phyloP scores from a whole-genome alignment of 2,797 vertebrate species.

The Cynodonichthys magdalenae region DNA sequence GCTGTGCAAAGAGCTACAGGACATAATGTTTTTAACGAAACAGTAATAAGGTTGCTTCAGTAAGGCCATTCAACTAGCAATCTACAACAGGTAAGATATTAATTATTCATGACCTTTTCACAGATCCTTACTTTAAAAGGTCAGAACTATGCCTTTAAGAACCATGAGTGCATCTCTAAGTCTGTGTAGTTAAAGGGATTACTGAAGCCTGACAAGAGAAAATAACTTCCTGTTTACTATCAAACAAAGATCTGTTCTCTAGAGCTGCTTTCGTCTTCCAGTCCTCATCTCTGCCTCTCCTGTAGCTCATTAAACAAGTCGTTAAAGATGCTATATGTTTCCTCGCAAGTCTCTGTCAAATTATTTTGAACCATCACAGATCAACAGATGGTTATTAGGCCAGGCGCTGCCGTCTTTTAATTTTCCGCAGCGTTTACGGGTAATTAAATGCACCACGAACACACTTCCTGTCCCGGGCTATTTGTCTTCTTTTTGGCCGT shows the following conservation, averaged over 20 bases:
- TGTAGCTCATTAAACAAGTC: slow-evolving; percentile 26
- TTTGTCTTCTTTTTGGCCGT: slow-evolving; percentile 32
- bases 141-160: neutral
- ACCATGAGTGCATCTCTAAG: neutral
- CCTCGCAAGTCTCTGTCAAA: slow-evolving; percentile 38
- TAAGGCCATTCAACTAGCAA: too few relatives aligned
- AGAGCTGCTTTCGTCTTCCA: slow-evolving; percentile 29
- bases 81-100: too few relatives aligned
- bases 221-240: slow-evolving; percentile 60
- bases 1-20: too few relatives aligned
- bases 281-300: slow-evolving; percentile 7
- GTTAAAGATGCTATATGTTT: slow-evolving; percentile 13
- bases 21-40: too few relatives aligned
- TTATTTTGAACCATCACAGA: slow-evolving; percentile 23
- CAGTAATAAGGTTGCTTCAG: too few relatives aligned
- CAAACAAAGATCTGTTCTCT: slow-evolving; percentile 41
- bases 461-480: slow-evolving; percentile 49
- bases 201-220: slow-evolving; percentile 44
- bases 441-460: slow-evolving; percentile 63
- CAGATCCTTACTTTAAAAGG: too few relatives aligned
- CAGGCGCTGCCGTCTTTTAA: slow-evolving; percentile 45
- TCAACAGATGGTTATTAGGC: slow-evolving; percentile 43
- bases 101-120: too few relatives aligned
- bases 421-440: slow-evolving; percentile 30
- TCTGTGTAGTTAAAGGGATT: slow-evolving; percentile 17